Percentiles rank a stretch among this genome's conserved stretches.
Evolutionary conservation across 1,140 invertebrate genomes (phyloP).

Genomic region (Trachelipus rathkii): DNA sequence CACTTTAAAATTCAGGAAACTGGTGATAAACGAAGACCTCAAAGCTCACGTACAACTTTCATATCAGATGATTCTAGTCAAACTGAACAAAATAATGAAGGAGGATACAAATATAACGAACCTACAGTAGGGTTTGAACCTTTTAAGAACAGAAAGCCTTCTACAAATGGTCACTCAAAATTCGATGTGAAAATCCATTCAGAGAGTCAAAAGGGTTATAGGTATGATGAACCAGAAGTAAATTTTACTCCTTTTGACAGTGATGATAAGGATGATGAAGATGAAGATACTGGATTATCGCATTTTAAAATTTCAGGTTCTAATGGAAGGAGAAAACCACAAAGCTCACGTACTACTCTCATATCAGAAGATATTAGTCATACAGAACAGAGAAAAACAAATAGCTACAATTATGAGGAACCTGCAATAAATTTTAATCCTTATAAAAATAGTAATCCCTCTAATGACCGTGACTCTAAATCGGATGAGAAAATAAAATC

Average conservation of each 20-base stretch:
- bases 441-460: background rate
- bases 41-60: no score
- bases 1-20: background rate
- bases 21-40: no score
- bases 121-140: background rate
- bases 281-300: background rate
- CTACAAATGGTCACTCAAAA: background rate
- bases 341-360: no score
- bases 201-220: background rate
- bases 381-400: background rate
- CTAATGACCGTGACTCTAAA: background rate
- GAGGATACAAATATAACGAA: background rate
- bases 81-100: no score
- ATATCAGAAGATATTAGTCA: background rate
- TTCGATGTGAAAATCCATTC: background rate
- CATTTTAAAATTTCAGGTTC: background rate
- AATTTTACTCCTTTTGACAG: background rate
- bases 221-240: background rate
- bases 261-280: background rate
- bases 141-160: no score
- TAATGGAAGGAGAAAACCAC: background rate
- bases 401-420: conserved; percentile 7
- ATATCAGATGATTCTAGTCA: no score
- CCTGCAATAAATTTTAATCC: background rate
- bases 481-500: background rate